Percentiles rank a stretch among this genome's conserved stretches.
phyloP scores from a whole-genome alignment of 2,113 vertebrate species.

The Elachura formosa region DNA sequence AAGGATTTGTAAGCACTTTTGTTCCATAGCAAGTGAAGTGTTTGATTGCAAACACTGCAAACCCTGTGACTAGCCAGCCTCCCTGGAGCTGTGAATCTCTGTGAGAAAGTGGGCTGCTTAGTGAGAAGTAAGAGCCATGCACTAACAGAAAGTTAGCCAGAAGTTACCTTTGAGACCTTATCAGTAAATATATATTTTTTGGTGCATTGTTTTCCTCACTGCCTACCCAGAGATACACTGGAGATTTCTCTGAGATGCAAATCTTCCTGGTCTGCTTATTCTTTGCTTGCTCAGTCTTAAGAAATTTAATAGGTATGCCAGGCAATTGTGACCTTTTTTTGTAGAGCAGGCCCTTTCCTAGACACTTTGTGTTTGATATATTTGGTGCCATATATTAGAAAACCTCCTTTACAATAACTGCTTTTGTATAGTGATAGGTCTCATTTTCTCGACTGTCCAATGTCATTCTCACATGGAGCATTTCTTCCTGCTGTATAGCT shows the following conservation, averaged over 20 bases:
- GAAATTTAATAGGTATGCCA: background rate
- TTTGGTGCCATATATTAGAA: background rate
- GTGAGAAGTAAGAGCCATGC: background rate
- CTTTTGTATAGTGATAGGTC: background rate
- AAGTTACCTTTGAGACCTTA: background rate
- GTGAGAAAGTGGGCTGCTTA: background rate
- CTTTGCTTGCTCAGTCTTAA: background rate
- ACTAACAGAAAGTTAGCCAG: background rate
- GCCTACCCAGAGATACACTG: background rate
- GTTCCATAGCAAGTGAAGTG: background rate
- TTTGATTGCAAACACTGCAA: slow-evolving; percentile 20
- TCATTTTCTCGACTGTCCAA: background rate
- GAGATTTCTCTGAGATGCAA: background rate
- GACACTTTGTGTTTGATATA: background rate
- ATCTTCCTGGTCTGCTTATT: background rate
- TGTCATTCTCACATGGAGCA: background rate
- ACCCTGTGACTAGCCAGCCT: background rate
- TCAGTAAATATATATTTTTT: background rate
- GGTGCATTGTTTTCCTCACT: fast-evolving
- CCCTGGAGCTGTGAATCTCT: background rate
- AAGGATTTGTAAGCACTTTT: slow-evolving; percentile 33
- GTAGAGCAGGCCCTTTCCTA: background rate
- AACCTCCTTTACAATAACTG: background rate
- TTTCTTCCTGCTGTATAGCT: background rate
- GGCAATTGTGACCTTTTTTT: background rate